These are phyloP conservation scores for Clarias magur DNA, from an alignment of 2,113 vertebrate genomes.

Conservation along the genomic window DNA sequence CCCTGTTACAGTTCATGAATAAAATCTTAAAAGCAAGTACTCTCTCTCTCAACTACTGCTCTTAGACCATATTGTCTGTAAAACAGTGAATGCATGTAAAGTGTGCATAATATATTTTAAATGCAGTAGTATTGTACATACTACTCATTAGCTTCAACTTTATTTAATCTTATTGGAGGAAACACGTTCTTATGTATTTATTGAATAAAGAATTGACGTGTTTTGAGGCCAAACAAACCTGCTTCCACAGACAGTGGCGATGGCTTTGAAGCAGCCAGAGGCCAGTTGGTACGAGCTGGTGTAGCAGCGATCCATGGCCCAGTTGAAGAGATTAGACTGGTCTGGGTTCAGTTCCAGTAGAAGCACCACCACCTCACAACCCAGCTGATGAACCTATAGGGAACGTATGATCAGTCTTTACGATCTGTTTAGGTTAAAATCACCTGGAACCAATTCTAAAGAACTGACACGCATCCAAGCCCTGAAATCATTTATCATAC, in stretches of 20 bases:
- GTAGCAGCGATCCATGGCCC: conserved; percentile 97
- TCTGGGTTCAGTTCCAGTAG: conserved; percentile 95
- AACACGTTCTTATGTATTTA: not conserved
- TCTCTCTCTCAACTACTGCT: not conserved
- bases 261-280: conserved; percentile 97
- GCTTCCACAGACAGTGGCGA: conserved; percentile 95
- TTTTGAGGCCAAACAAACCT: conserved; percentile 71
- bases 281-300: conserved; percentile 94
- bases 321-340: conserved; percentile 95
- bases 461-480: not conserved
- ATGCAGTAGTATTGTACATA: not conserved
- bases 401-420: not conserved
- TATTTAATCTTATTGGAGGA: not conserved
- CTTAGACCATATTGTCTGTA: not conserved
- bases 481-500: not conserved
- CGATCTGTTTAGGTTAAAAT: not conserved
- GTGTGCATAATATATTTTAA: not conserved
- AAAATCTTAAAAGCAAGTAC: not conserved
- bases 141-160: not conserved
- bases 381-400: conserved; percentile 91
- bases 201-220: not conserved
- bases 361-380: conserved; percentile 94
- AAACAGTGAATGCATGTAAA: not conserved
- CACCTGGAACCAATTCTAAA: not conserved
- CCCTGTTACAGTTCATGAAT: not conserved